A percentile compares a stretch with the other conserved stretches of the same genome.
phyloP scores from a whole-genome alignment of 1,140 invertebrate species.

The Polypedilum vanderplanki region DNA sequence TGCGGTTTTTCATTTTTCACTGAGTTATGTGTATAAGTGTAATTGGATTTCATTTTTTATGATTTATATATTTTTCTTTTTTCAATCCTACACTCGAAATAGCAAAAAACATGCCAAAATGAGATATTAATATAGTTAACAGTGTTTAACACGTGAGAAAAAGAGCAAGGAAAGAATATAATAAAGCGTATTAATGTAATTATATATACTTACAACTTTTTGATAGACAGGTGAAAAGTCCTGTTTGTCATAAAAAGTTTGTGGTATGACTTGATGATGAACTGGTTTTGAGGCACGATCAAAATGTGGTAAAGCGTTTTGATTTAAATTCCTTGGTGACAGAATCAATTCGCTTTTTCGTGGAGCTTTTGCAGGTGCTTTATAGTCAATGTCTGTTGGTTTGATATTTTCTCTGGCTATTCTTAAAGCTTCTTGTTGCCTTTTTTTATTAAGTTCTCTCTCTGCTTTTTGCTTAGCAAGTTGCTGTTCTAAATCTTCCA shows the following conservation, averaged over 20 bases:
- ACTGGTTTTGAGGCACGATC: constrained; percentile 53
- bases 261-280: constrained; percentile 35
- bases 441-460: constrained; percentile 43
- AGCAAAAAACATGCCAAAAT: too few species aligned
- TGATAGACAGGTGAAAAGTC: constrained; percentile 6
- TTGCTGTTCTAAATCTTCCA: constrained; percentile 46
- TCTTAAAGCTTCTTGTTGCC: constrained; percentile 40
- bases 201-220: constrained; percentile 21
- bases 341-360: constrained; percentile 31
- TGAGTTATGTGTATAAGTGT: neutral
- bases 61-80: neutral
- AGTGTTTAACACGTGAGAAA: neutral
- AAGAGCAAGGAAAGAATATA: too few species aligned
- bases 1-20: neutral
- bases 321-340: constrained; percentile 35
- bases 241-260: constrained; percentile 29
- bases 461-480: constrained; percentile 48
- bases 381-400: constrained; percentile 57
- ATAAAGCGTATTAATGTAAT: neutral
- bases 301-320: constrained; percentile 52
- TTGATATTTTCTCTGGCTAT: constrained; percentile 42
- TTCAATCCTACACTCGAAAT: neutral
- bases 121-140: too few species aligned
- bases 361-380: constrained; percentile 44
- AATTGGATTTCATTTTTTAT: neutral